Percentiles rank a stretch among this genome's conserved stretches.
Conservation (phyloP, 1,140 invertebrate genomes). For the Drosophila santomea region DNA sequence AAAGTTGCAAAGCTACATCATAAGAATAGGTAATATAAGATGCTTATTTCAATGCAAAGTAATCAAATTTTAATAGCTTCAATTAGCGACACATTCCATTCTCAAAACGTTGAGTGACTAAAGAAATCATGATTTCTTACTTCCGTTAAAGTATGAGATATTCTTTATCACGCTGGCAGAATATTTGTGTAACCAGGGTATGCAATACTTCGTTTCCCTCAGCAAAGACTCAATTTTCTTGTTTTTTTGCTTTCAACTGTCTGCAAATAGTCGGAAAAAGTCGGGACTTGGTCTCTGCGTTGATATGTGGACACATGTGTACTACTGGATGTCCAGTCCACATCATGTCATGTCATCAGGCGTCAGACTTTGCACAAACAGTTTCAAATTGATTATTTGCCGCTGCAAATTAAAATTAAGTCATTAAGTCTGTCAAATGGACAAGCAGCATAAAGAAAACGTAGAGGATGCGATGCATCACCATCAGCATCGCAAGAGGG, state of each 20-base stretch:
- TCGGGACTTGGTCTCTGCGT: constrained; percentile 40
- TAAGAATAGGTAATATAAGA: neutral
- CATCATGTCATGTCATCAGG: constrained; percentile 72
- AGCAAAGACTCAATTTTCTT: neutral
- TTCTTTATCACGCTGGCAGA: neutral
- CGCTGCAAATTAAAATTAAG: constrained; percentile 78
- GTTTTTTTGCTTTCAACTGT: constrained; percentile 32
- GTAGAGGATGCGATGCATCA: constrained; percentile 7
- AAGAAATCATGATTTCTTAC: neutral
- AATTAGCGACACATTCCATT: neutral
- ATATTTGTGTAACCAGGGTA: neutral
- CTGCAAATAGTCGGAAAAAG: constrained; percentile 55
- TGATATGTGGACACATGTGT: constrained; percentile 64
- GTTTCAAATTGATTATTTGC: constrained; percentile 82
- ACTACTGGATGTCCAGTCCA: constrained; percentile 41
- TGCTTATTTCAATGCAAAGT: neutral
- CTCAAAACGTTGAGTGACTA: no score
- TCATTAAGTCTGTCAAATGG: constrained; percentile 64
- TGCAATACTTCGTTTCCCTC: neutral
- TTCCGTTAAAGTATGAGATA: neutral
- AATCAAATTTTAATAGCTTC: neutral
- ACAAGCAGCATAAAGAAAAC: constrained; percentile 42
- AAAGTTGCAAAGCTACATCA: neutral
- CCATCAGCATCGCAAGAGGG: neutral
- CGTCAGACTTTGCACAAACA: constrained; percentile 78